Base-by-base conservation (phyloP, 1,140 invertebrate genomes). In the Brachionus rubens region DNA sequence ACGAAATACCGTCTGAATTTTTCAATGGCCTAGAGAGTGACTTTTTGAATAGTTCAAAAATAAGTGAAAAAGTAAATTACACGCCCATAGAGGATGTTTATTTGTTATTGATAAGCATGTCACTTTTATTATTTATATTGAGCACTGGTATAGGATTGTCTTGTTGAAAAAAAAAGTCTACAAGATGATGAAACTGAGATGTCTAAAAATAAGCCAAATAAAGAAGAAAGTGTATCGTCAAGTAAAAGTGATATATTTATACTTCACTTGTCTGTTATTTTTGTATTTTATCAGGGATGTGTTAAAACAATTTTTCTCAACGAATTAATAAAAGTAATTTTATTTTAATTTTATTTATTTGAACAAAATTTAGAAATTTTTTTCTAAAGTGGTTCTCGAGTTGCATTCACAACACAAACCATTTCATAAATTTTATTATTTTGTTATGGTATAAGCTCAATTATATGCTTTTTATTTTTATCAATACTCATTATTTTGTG, bases 311-410 rank as follows among this genome's bases (percentile, higher is more conserved):
- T 65, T 6, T 65, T 65, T 9, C 43, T 65, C n/a, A 21, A 19
- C 21, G 59, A 65, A 14, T 36, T 65, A 12, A 65, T 43, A 10
- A 65, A 65, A 43, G 59, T 65, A 65, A 46, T 62, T 24, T 62
- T 1, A 7, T 56, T 9, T 4, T n/a, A 28, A 56, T 36, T 21
- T 1, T 30, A 9, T 41, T 59, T 59, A 33, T 59, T 16, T 16
- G n/a, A 21, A 46, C 19, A 26, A 26, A 21, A 6, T 40, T 2
- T 9, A 54, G 9, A 26, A 26, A 1, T 54, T 26, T 5, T 9
- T 54, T 1, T 26, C 16, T 50, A n/a, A 62, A 65, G 59, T 65
- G 59, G 59, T 65, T 24, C 43, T 19, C 41, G 12, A 36, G 59
- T 12, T 65, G 59, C 14, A 65, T 65, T 14, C 41, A 41, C 24